Evolutionary conservation across 1,140 invertebrate species (phyloP), one percentile per base, ranked within the genome.

Genomic region (Leguminivora glycinivorella): DNA sequence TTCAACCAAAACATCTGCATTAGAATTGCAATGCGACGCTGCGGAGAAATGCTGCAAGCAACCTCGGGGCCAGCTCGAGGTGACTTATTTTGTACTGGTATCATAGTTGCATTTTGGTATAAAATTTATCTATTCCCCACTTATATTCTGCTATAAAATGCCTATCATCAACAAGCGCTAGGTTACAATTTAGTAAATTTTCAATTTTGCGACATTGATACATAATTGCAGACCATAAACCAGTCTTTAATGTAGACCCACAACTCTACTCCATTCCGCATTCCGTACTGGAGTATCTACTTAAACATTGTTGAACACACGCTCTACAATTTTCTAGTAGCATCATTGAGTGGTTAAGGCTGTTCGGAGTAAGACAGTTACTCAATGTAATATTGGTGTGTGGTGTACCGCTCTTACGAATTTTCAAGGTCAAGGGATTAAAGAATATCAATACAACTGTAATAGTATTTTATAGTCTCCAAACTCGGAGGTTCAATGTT

Each of bases 301-400:
- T 52, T n/a, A n/a, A 52, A 52, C 47, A 60, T 29, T 29, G 58
- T 63, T 63, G 26, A 63, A 17, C 12, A 12, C 58, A 34, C n/a
- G 58, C 58, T 63, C 58, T 63, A 63, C 58, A 63, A 63, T 63
- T 63, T 63, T 63, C 58, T 63, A 31, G 58, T 63, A 63, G 58
- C 58, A 63, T 63, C 26, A 29, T 63, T 63, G 25, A 31, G n/a
- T 63, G 58, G 56, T 31, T 63, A 63, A 63, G n/a, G 25, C n/a
- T 26, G 24, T 63, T 29, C 58, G 7, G 26, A 63, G 58, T 63
- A 63, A 63, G 17, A 63, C 58, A 63, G 58, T 34, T 63, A 63
- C 58, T 63, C 29, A 63, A n/a, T 14, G 19, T 68, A 68, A 68
- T 43, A 68, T 47, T 34, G 22, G 67, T 40, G 43, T 68, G 38